Conservation (phyloP, 2,113 vertebrate genomes). For the Notiomystis cincta region DNA sequence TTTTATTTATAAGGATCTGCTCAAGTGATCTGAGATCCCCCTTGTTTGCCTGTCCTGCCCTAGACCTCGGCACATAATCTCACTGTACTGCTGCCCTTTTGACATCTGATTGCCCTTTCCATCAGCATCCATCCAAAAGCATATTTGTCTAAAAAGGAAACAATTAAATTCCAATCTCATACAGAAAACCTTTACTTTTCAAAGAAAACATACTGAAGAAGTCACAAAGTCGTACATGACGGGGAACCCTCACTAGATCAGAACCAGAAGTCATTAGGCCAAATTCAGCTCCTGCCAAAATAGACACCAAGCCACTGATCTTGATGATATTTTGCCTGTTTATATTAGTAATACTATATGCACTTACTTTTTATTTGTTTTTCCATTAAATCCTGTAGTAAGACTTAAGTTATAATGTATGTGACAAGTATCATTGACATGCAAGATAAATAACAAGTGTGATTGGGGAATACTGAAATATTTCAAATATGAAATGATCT, state of each 20-base stretch:
- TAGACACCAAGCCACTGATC: constrained; percentile 1
- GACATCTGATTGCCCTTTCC: constrained; percentile 72
- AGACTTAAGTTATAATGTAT: neutral
- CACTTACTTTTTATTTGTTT: constrained; percentile 25
- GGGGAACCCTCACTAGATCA: constrained; percentile 11
- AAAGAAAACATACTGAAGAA: constrained; percentile 70
- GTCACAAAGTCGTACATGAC: neutral
- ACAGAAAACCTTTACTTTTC: constrained; percentile 63
- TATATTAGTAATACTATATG: neutral
- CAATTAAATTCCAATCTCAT: constrained; percentile 78
- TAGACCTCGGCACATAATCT: constrained; percentile 64
- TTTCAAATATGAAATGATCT: neutral
- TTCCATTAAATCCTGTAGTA: neutral
- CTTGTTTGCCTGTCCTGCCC: constrained; percentile 68
- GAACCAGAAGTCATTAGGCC: constrained; percentile 10
- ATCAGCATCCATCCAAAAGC: constrained; percentile 73
- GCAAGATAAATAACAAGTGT: neutral
- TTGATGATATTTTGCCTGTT: neutral
- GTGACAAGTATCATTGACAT: neutral
- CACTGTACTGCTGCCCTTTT: constrained; percentile 55
- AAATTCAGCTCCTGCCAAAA: neutral
- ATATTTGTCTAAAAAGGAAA: constrained; percentile 83
- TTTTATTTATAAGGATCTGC: constrained; percentile 61
- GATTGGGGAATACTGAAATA: neutral
- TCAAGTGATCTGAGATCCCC: constrained; percentile 44